Base-by-base conservation (phyloP, 2,113 vertebrate species). In the Tinamus guttatus region DNA sequence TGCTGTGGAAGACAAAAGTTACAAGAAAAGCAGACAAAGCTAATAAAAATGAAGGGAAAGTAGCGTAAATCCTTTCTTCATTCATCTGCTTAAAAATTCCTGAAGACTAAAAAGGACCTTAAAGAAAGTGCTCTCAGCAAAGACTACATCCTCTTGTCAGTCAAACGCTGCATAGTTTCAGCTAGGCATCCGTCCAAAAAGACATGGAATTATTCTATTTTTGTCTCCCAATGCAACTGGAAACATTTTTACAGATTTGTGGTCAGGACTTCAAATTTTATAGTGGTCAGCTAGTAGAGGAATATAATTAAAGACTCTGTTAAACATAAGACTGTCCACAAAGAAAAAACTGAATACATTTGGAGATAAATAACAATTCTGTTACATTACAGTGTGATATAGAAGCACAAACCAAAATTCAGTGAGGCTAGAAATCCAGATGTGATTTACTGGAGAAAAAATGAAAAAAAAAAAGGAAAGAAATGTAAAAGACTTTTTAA, bases 161-260 rank as follows among this genome's bases (percentile, higher is more conserved):
- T 98, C 98, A 98, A 96, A 95, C 95, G 80, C 94, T 93, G 98
- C 98, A 98, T 97, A 98, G 98, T 98, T 98, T 98, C 97, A 95
- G 95, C 98, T 96, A 98, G 99, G 99, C 98, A 96, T 87, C 85
- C 91, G 14, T 99, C 98, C 99, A 99, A 98, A 97, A 98, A 98
- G 98, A 98, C 98, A 97, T 98, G 98, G 98, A 98, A 98, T 98
- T 98, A 97, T 98, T 98, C 98, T 99, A 99, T 99, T 99, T 99
- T 97, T 95, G 99, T 98, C 98, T 98, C 97, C 98, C 97, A 98
- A 62, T 97, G 97, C 98, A 95, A 98, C 97, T 97, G 92, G 98
- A 92, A 97, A 97, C 92, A 88, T 97, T 98, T 97, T 97, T 96
- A 94, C 95, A 92, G 97, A 96, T 97, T 97, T 98, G 98, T 97